Conservation (phyloP, 2,113 vertebrate species). For the Hypocryptadius cinnamomeus region DNA sequence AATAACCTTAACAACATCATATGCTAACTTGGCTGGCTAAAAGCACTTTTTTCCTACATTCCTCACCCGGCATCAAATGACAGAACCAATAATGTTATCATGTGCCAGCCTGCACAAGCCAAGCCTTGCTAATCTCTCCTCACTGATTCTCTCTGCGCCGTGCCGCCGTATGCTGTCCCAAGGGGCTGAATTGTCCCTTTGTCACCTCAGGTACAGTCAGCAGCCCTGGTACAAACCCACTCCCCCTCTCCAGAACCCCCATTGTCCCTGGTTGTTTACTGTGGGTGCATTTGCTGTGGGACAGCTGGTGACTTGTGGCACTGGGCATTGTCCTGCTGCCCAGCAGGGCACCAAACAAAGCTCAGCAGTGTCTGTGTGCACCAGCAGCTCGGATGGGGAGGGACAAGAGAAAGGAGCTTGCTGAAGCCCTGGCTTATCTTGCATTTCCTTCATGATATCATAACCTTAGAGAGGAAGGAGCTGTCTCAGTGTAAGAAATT, state of each 20-base stretch:
- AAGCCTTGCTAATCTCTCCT: conserved; percentile 7
- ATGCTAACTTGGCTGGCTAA: neutral
- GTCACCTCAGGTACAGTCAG: conserved; percentile 29
- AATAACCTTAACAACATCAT: neutral
- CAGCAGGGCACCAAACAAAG: neutral
- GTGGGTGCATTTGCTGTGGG: neutral
- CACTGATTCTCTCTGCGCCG: neutral
- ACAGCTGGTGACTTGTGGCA: conserved; percentile 42
- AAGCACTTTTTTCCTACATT: neutral
- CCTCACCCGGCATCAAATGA: neutral
- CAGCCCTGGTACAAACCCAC: conserved; percentile 52
- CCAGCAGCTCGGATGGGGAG: neutral
- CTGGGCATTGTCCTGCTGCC: conserved; percentile 14
- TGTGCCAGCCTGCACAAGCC: conserved; percentile 46
- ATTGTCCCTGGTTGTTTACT: conserved; percentile 58
- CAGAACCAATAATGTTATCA: neutral
- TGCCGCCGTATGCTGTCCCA: neutral
- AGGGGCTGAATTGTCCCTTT: conserved; percentile 35
- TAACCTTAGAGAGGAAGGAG: neutral
- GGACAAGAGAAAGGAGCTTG: neutral
- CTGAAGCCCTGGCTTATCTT: neutral
- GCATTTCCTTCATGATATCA: neutral
- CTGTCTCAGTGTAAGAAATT: neutral
- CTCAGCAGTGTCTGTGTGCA: neutral
- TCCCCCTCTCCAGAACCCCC: conserved; percentile 4